Conservation (phyloP, 2,888 invertebrate species). For the Physocephala rufipes region DNA sequence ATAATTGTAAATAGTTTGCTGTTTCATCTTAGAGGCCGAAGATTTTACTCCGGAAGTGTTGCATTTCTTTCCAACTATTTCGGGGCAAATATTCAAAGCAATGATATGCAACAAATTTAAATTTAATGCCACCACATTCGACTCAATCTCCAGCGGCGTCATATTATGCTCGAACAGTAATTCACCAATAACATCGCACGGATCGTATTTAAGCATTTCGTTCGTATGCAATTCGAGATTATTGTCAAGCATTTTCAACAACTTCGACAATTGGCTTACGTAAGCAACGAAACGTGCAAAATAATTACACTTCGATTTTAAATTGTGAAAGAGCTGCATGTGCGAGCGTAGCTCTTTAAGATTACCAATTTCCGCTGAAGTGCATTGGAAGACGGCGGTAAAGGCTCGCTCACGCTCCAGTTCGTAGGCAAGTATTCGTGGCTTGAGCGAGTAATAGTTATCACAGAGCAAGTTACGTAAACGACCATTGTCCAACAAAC, state of each 20-base stretch:
- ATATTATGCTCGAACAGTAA: slow-evolving; percentile 75
- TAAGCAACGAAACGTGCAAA: slow-evolving; percentile 59
- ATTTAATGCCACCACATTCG: slow-evolving; percentile 74
- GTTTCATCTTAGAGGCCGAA: slow-evolving; percentile 50
- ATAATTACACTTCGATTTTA: slow-evolving; percentile 60
- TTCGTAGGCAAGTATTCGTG: slow-evolving; percentile 51
- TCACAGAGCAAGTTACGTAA: slow-evolving; percentile 55
- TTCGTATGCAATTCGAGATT: slow-evolving; percentile 55
- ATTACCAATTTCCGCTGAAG: slow-evolving; percentile 49
- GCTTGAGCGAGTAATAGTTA: slow-evolving; percentile 55
- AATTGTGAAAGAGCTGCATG: slow-evolving; percentile 56
- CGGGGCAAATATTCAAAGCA: slow-evolving; percentile 77
- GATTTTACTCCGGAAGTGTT: slow-evolving; percentile 16
- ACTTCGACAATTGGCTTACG: slow-evolving; percentile 58
- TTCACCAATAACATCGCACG: slow-evolving; percentile 73
- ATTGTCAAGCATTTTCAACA: slow-evolving; percentile 62
- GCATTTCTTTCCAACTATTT: slow-evolving; percentile 45
- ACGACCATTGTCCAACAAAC: slow-evolving; percentile 50
- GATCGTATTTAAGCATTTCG: slow-evolving; percentile 58
- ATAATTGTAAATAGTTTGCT: slow-evolving; percentile 59
- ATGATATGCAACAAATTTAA: slow-evolving; percentile 80
- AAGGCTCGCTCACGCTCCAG: slow-evolving; percentile 57
- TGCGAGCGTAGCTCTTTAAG: slow-evolving; percentile 57
- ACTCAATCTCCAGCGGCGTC: slow-evolving; percentile 75
- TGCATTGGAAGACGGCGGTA: slow-evolving; percentile 50